Evolutionary conservation across 2,113 vertebrate genomes (phyloP), one percentile per base, ranked within the genome.

Genomic region (Atrichornis clamosus): DNA sequence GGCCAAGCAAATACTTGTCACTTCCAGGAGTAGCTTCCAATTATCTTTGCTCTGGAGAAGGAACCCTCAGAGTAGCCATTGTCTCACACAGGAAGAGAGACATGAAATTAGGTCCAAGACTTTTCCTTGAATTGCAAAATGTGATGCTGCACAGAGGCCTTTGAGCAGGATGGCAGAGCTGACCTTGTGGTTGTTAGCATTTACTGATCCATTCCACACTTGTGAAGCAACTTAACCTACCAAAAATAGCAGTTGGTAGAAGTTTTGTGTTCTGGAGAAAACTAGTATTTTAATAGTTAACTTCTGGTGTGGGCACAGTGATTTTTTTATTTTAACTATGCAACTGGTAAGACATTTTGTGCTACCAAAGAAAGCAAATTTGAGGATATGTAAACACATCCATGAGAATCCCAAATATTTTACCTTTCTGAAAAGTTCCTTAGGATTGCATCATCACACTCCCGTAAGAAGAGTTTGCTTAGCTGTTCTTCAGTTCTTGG

Each of bases 1-100:
- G 33, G 49, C 90, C 79, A 89, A 92, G 92, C 55, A 95, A 97
- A 58, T 88, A 78, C 83, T 94, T 95, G 84, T 79, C 68, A 15
- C 32, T 68, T 89, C 28, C 35, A 65, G 56, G 35, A 72, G 23
- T 9, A 24, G 24, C n/a, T 68, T 84, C 10, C 21, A 64, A 6
- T 55, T 59, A 8, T 17, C 9, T 35, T 41, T 3, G 2, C 52
- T 59, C 11, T 79, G 39, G 56, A 56, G 69, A 28, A 89, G 47
- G 33, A 75, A 14, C 27, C 9, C 33, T 41, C 22, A 22, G 78
- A 60, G 52, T 1, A 64, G 10, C 10, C 37, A 7, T 18, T 4
- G 2, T 37, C 13, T 85, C 4, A 1, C 22, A 19, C 11, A 17
- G 56, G 55, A 42, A 63, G 50, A 32, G 33, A 41, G 7, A 27